These are phyloP conservation scores for Hyalella azteca DNA, from an alignment of 2,888 invertebrate genomes.

Conservation along the genomic window DNA sequence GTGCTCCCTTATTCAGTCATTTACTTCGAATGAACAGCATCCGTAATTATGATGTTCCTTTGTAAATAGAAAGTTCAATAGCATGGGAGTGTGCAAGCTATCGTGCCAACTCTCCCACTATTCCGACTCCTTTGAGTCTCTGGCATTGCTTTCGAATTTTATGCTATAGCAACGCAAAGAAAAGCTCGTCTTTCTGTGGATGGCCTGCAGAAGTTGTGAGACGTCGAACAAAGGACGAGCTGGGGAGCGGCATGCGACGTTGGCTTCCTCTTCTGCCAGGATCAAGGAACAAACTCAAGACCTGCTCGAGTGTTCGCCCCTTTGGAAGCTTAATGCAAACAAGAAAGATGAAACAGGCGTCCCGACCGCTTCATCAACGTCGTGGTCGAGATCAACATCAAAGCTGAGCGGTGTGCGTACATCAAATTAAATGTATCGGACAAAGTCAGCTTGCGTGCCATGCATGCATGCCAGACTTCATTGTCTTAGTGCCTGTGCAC, in stretches of 20 bases:
- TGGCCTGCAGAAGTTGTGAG: not conserved
- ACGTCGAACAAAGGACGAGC: not conserved
- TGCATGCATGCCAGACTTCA: too few species aligned
- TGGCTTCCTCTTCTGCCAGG: slow-evolving; percentile 4
- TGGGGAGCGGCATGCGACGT: not conserved
- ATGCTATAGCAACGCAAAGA: not conserved
- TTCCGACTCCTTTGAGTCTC: not conserved
- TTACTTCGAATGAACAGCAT: too few species aligned
- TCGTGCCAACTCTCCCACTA: not conserved
- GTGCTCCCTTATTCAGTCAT: too few species aligned
- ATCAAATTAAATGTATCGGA: not conserved
- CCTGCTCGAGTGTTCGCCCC: not conserved
- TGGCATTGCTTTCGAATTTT: not conserved
- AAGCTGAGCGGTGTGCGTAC: not conserved
- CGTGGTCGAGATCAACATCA: not conserved
- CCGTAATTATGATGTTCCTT: too few species aligned
- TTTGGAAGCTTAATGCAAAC: slow-evolving; percentile 14
- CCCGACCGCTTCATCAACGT: slow-evolving; percentile 17
- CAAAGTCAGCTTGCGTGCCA: too few species aligned
- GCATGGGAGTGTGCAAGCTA: too few species aligned
- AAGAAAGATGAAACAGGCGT: slow-evolving; percentile 12
- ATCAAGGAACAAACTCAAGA: not conserved
- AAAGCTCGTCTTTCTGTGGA: not conserved
- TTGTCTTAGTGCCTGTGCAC: too few species aligned
- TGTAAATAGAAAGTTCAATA: too few species aligned